Evolutionary conservation across 1,140 invertebrate genomes (phyloP).

Genomic region (Heliconius hewitsoni): DNA sequence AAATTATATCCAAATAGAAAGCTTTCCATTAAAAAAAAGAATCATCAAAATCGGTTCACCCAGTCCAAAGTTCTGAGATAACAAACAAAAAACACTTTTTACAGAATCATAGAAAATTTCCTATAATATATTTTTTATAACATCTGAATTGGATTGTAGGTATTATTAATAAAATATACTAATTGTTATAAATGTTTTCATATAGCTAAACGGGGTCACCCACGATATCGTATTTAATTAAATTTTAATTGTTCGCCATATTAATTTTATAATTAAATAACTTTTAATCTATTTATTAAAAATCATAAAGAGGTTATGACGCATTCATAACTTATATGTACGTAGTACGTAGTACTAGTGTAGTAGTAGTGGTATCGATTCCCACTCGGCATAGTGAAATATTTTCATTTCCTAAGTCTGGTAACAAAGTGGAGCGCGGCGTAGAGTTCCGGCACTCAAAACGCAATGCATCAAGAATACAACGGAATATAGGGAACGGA

Average conservation of each 20-base stretch:
- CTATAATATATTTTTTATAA: too few species aligned
- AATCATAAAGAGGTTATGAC: neutral
- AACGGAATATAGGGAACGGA: neutral
- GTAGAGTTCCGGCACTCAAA: neutral
- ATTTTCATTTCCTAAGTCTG: too few species aligned
- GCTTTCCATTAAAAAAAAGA: too few species aligned
- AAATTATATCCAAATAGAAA: too few species aligned
- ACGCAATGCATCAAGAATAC: neutral
- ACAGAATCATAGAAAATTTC: too few species aligned
- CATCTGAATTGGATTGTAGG: too few species aligned
- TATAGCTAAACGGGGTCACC: neutral
- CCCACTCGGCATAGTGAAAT: neutral
- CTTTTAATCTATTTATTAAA: conserved; percentile 1
- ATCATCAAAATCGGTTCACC: too few species aligned
- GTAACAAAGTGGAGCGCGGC: too few species aligned
- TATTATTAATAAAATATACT: neutral
- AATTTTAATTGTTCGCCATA: conserved; percentile 5
- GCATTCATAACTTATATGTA: neutral
- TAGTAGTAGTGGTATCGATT: too few species aligned
- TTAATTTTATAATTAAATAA: neutral
- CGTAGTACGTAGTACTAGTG: too few species aligned
- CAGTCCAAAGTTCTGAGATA: too few species aligned
- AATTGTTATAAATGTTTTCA: neutral
- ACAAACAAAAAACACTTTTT: too few species aligned
- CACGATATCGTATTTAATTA: neutral